Percentiles rank a stretch among this genome's conserved stretches.
Conservation (phyloP, 2,113 vertebrate genomes). For the Crotalus helleri region DNA sequence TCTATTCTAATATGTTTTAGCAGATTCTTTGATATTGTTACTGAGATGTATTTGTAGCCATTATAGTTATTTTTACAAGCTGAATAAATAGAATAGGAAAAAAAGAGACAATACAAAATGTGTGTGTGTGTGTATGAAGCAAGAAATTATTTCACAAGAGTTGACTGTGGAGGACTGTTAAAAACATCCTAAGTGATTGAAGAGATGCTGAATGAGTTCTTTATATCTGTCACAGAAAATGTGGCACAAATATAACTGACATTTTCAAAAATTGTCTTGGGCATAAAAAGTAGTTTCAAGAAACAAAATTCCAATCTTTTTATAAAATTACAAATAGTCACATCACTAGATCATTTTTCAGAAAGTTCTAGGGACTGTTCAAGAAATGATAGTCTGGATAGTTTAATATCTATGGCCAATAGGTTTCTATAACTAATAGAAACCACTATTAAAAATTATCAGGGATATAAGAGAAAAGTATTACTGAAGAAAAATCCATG, state of each 20-base stretch:
- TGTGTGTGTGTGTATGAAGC: background rate
- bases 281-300: background rate
- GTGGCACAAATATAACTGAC: background rate
- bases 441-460: background rate
- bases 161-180: background rate
- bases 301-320: background rate
- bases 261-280: background rate
- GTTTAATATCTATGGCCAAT: background rate
- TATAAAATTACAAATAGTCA: background rate
- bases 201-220: background rate
- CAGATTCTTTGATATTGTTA: background rate
- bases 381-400: background rate
- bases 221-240: background rate
- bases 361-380: background rate
- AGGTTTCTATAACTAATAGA: background rate
- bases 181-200: background rate
- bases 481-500: background rate
- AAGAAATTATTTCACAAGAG: background rate
- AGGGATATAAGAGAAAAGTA: background rate
- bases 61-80: background rate
- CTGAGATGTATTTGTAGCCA: background rate
- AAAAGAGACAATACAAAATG: background rate
- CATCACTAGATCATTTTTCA: background rate
- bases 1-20: background rate
- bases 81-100: background rate